phyloP scores from a whole-genome alignment of 53 echinoderm and acorn worm genomes.

The Holothuria leucospilota region DNA sequence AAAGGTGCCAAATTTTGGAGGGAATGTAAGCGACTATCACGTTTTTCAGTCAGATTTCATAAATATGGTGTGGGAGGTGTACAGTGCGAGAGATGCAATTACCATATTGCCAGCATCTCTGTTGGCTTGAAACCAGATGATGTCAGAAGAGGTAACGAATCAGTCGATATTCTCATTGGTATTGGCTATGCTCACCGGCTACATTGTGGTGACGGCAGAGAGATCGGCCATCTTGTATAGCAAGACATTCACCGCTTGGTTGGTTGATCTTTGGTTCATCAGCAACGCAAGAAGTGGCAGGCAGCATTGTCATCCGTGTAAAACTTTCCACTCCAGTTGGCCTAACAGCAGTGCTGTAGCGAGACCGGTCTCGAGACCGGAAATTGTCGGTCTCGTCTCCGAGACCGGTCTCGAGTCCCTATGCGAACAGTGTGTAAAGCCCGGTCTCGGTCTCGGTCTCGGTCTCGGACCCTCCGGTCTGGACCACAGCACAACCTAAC shows the following conservation, averaged over 20 bases:
- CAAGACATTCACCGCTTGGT: slow-evolving; percentile 56
- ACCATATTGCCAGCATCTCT: slow-evolving; percentile 19
- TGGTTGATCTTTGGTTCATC: slow-evolving; percentile 48
- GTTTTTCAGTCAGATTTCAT: slow-evolving; percentile 50
- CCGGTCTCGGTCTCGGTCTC: no score
- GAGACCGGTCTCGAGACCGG: no score
- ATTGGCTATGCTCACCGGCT: slow-evolving; percentile 36
- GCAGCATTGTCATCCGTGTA: no score
- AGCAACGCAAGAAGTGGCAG: no score
- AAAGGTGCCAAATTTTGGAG: slow-evolving; percentile 30
- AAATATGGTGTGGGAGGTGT: slow-evolving; percentile 48
- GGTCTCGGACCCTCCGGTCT: no score
- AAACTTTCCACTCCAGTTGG: no score
- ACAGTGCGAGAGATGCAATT: slow-evolving; percentile 55
- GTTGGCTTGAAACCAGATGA: not conserved
- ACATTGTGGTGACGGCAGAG: slow-evolving; percentile 48
- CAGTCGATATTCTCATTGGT: slow-evolving; percentile 53
- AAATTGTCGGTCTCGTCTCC: no score
- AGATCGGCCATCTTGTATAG: slow-evolving; percentile 39
- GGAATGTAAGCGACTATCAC: slow-evolving; percentile 49
- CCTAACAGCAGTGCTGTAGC: no score
- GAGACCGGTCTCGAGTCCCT: no score
- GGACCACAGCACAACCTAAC: no score
- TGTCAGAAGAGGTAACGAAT: slow-evolving; percentile 30
- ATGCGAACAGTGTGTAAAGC: no score